Evolutionary conservation across 37 sponge, comb jelly and placozoan species (phyloP).

Genomic region (Chondrosia reniformis): DNA sequence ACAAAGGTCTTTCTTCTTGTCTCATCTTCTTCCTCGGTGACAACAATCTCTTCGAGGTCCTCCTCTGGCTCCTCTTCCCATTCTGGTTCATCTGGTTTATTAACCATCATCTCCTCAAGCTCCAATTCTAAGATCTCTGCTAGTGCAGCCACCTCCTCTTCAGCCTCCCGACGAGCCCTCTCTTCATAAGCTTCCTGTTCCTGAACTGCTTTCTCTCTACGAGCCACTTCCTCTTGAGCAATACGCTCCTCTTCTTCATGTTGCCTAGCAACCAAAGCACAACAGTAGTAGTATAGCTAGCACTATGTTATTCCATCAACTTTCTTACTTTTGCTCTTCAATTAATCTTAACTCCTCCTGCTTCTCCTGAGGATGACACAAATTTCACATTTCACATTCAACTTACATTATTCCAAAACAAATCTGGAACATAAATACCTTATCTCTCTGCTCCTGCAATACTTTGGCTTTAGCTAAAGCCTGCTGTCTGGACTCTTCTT

Average conservation of each 20-base stretch:
- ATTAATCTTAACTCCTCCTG: no score
- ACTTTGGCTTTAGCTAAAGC: conserved; percentile 41
- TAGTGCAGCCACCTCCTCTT: conserved; percentile 38
- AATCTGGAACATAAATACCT: background rate
- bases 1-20: conserved; percentile 16
- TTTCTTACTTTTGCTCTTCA: no score
- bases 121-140: conserved; percentile 34
- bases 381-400: no score
- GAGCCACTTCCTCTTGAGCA: conserved; percentile 17
- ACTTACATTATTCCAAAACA: no score
- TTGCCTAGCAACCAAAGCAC: background rate
- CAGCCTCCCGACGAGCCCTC: conserved; percentile 55
- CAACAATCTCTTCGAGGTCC: conserved; percentile 26
- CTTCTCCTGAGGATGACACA: no score
- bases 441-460: conserved; percentile 22
- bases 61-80: conserved; percentile 59
- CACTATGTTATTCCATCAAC: no score
- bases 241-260: conserved; percentile 38
- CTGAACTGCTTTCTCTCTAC: background rate
- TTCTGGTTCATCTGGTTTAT: background rate
- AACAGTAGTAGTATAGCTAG: no score
- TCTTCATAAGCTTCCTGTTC: conserved; percentile 28
- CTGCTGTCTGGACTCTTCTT: conserved; percentile 56
- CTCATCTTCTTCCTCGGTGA: conserved; percentile 15
- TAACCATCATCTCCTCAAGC: conserved; percentile 16